These are phyloP conservation scores for Chrysolina haemoptera DNA, from an alignment of 2,888 invertebrate genomes.

Conservation along the genomic window DNA sequence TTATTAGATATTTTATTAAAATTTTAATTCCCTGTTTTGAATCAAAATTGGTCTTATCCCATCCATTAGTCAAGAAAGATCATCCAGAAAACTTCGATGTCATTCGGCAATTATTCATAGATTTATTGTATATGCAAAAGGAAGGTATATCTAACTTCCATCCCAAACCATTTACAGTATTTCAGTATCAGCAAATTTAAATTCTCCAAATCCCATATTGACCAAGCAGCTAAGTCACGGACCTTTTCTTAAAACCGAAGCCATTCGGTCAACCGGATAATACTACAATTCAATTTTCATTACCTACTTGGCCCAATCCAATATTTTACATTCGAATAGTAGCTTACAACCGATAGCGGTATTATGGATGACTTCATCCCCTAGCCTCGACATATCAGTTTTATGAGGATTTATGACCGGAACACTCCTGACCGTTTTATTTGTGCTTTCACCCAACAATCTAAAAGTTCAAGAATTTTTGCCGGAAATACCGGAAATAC, in stretches of 20 bases:
- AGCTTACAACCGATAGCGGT: conserved; percentile 44
- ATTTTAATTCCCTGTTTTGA: too few relatives aligned
- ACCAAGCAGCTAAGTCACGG: conserved; percentile 62
- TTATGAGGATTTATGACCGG: conserved; percentile 26
- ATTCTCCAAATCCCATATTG: conserved; percentile 68
- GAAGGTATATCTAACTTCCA: conserved; percentile 19
- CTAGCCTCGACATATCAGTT: conserved; percentile 35
- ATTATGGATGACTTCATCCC: conserved; percentile 38
- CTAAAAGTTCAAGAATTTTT: too few relatives aligned
- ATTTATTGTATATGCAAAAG: conserved; percentile 14
- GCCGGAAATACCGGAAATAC: too few relatives aligned
- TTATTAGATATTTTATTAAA: too few relatives aligned
- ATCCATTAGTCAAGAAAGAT: not conserved
- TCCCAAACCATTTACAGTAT: conserved; percentile 63
- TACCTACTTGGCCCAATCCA: conserved; percentile 59
- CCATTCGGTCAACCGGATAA: conserved; percentile 61
- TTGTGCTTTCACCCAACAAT: not conserved
- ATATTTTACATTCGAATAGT: conserved; percentile 53
- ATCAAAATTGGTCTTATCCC: too few relatives aligned
- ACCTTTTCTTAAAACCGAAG: conserved; percentile 59
- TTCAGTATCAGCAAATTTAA: conserved; percentile 69
- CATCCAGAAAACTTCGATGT: not conserved
- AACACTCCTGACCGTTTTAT: not conserved
- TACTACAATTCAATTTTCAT: conserved; percentile 60
- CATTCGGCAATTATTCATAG: conserved; percentile 24